Evolutionary conservation across 2,797 vertebrate species (phyloP), one percentile per base, ranked within the genome.

Genomic region (Cryptoblepharus egeriae): DNA sequence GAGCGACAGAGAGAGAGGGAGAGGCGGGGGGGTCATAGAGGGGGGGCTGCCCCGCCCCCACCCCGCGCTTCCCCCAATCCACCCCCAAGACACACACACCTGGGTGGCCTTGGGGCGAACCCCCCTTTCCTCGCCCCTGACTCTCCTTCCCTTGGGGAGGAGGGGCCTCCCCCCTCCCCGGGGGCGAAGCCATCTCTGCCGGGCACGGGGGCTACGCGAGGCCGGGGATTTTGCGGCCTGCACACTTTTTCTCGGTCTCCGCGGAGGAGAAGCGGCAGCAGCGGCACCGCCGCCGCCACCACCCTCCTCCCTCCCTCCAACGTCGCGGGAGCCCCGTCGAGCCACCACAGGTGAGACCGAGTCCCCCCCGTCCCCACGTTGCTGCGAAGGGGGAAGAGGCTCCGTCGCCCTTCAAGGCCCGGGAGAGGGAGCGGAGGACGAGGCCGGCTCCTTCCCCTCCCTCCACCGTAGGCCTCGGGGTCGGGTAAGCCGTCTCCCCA

Each of bases 211-310:
- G 57, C 88, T 90, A 95, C 93, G 91, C 93, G 92, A 95, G 94
- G 85, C 90, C 93, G 94, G 88, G 94, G 94, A 93, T 95, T 92
- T 58, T 92, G 91, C 93, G 94, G 94, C 94, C 93, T 85, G 83
- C 32, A 60, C 82, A 69, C 42, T 42, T 42, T 12, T 75, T 65
- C 82, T 60, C 77, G 81, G 84, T 85, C 86, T 79, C 79, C 68
- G 88, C 83, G 80, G 90, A 94, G 90, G 92, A 93, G 93, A 52
- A 52, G 94, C 92, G 89, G 91, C 93, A 88, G 79, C 70, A 49
- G 49, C 61, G 13, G 60, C 65, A 15, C 9, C 20, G 18, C 37
- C 30, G 24, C 28, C 28, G 26, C 24, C 64, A 49, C n/a, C 39
- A 35, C 28, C 58, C 81, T 75, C 79, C 79, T 83, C 74, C 67